phyloP scores from a whole-genome alignment of 2,113 vertebrate genomes.

The Polypterus bichir region DNA sequence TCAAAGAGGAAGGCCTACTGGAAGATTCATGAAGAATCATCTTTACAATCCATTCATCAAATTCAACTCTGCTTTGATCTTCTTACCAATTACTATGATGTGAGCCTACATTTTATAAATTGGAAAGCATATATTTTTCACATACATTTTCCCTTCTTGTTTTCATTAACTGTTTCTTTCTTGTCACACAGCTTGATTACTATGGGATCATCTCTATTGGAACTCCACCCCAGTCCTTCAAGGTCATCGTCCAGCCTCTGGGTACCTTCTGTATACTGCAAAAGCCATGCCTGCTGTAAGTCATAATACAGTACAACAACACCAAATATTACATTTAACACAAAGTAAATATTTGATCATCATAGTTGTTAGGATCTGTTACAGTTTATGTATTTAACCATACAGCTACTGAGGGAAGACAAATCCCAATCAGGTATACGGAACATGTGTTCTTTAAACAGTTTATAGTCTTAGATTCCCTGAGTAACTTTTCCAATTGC shows the following conservation, averaged over 20 bases:
- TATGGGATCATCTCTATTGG: slow-evolving; percentile 37
- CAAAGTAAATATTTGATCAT: too few species aligned
- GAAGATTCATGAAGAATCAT: slow-evolving; percentile 22
- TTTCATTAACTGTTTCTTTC: background rate
- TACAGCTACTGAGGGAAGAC: too few species aligned
- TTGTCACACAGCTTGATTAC: slow-evolving; percentile 30
- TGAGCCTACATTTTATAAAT: slow-evolving; percentile 40
- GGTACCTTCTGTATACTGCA: slow-evolving; percentile 45
- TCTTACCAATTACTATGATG: slow-evolving; percentile 43
- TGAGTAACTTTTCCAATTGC: too few species aligned
- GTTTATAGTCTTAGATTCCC: too few species aligned
- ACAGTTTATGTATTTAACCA: too few species aligned
- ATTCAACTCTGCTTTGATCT: slow-evolving; percentile 20
- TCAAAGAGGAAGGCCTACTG: slow-evolving; percentile 31
- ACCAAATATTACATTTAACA: too few species aligned
- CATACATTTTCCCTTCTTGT: background rate
- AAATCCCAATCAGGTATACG: too few species aligned
- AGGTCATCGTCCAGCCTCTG: slow-evolving; percentile 38
- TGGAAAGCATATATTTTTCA: slow-evolving; percentile 35
- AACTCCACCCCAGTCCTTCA: slow-evolving; percentile 39
- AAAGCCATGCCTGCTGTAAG: slow-evolving; percentile 38
- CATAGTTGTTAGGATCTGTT: too few species aligned
- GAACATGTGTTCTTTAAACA: too few species aligned
- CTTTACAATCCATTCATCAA: slow-evolving; percentile 27
- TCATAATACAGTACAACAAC: slow-evolving; percentile 5